These are phyloP conservation scores for Leguminivora glycinivorella DNA, from an alignment of 1,140 invertebrate genomes.

Conservation along the genomic window DNA sequence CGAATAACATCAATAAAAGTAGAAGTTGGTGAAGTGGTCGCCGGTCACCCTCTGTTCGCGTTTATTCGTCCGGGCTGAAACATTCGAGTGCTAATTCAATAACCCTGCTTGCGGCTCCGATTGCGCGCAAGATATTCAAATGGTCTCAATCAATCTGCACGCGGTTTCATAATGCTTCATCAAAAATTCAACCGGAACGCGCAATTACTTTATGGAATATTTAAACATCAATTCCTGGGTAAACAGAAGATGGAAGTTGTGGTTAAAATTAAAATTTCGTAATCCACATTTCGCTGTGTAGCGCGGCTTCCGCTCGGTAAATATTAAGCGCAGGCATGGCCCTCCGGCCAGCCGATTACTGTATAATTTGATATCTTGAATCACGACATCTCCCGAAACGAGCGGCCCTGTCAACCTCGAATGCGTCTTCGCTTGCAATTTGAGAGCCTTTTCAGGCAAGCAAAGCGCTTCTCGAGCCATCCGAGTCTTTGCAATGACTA, in stretches of 20 bases:
- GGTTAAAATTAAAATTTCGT: constrained; percentile 70
- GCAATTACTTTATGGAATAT: constrained; percentile 71
- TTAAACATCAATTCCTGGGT: constrained; percentile 59
- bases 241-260: constrained; percentile 61
- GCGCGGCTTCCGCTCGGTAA: constrained; percentile 68
- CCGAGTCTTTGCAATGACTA: constrained; percentile 20
- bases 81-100: constrained; percentile 66
- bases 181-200: constrained; percentile 66
- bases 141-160: constrained; percentile 65
- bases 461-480: constrained; percentile 22
- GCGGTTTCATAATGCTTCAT: constrained; percentile 60
- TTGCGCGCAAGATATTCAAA: constrained; percentile 69
- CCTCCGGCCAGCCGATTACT: constrained; percentile 62
- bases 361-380: constrained; percentile 75
- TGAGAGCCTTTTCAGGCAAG: constrained; percentile 63
- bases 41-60: constrained; percentile 47
- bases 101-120: constrained; percentile 51
- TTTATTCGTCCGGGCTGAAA: constrained; percentile 64
- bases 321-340: constrained; percentile 63
- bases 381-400: constrained; percentile 53
- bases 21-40: constrained; percentile 44
- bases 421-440: constrained; percentile 69
- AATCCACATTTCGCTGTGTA: constrained; percentile 60
- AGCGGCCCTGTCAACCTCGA: constrained; percentile 62
- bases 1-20: constrained; percentile 32